Evolutionary conservation across 1,140 invertebrate species (phyloP), one percentile per base, ranked within the genome.

Genomic region (Plutomurus gul): DNA sequence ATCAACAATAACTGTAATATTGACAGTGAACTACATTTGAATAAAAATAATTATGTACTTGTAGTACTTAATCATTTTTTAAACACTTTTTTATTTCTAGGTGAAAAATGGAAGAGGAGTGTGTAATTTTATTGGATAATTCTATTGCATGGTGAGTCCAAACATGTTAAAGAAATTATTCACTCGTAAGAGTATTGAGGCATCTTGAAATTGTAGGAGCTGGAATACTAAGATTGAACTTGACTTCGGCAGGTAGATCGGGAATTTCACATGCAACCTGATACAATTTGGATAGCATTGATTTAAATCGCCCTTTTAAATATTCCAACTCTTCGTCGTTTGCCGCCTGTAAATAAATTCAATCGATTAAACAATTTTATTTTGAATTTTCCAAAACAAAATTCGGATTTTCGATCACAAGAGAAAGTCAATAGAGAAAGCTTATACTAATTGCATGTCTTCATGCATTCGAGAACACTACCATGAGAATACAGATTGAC

Each of bases 221-320:
- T 27, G 75, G 46, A 33, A 76, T 33, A 8, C 25, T 18, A 18
- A 82, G 75, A 10, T 18, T 36, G 4, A n/a, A 6, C 40, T 77
- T 78, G 6, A 76, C 39, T 0, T 78, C 81, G 3, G 27, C 20
- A 27, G 76, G 51, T 27, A 83, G 49, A 27, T 82, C 25, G 2
- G 75, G 77, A 49, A 83, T 72, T 51, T 82, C 75, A 33, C 73
- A 78, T 51, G 82, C 82, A 11, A 72, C 40, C 76, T 73, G 76
- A 65, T 84, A 79, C 3, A 81, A 39, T 8, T 77, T 76, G 7
- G 49, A 40, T 6, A 84, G 10, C 60, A 81, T 77, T 6, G 5
- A n/a, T 46, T 82, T 76, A 37, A 82, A 81, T 30, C 75, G 60
- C 37, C 37, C 56, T 71, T 79, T 81, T 11, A 79, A 30, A 78